These are phyloP conservation scores for Aplysia californica DNA, from an alignment of 1,140 invertebrate species.

Conservation along the genomic window DNA sequence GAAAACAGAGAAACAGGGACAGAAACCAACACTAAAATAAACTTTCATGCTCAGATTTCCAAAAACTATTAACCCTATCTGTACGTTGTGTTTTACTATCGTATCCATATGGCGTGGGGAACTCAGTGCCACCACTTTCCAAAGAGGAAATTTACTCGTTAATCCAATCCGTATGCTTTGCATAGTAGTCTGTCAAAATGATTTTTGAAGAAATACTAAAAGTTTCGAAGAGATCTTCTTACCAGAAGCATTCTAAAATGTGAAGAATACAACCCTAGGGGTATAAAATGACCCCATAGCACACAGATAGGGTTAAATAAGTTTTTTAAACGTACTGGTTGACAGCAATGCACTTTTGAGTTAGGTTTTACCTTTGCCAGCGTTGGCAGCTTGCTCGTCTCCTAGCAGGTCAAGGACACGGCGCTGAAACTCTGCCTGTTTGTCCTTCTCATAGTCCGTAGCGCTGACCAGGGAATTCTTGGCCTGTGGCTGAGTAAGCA, in stretches of 20 bases:
- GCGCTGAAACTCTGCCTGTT: slow-evolving; percentile 10
- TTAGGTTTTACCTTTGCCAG: neutral
- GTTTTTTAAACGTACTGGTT: neutral
- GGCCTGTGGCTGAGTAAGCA: neutral
- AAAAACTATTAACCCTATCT: neutral
- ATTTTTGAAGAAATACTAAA: neutral
- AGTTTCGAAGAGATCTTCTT: neutral
- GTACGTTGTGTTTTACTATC: neutral
- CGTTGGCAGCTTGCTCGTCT: neutral
- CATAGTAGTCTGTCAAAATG: neutral
- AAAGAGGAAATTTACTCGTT: neutral
- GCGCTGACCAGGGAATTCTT: slow-evolving; percentile 1
- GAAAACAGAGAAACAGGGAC: neutral
- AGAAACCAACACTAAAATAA: neutral
- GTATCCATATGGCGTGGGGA: neutral
- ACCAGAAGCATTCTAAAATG: neutral
- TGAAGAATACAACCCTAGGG: neutral
- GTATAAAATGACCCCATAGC: no score
- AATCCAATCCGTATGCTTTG: no score
- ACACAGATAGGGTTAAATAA: no score
- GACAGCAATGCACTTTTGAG: neutral
- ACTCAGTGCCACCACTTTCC: neutral
- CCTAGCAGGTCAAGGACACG: slow-evolving; percentile 1
- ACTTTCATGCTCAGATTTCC: neutral
- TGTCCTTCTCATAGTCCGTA: slow-evolving; percentile 1